A percentile compares a stretch with the other conserved stretches of the same genome.
These are phyloP conservation scores for Drosophila fungiperda DNA, from an alignment of 2,888 invertebrate genomes.

Conservation along the genomic window DNA sequence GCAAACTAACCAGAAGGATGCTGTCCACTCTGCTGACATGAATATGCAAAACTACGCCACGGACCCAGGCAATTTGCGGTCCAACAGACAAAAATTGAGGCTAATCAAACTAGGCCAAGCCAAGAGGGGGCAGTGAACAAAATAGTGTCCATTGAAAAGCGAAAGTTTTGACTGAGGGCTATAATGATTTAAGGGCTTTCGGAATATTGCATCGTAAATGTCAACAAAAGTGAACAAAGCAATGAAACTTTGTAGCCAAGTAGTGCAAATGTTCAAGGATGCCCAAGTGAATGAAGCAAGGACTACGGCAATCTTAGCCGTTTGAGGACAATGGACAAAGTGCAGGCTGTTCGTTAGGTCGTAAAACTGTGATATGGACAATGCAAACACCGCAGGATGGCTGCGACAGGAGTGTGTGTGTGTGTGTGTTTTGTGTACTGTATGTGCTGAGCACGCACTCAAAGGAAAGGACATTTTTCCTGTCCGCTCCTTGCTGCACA, in stretches of 20 bases:
- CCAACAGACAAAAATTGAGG: slow-evolving; percentile 51
- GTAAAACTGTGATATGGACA: slow-evolving; percentile 66
- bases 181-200: slow-evolving; percentile 60
- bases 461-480: slow-evolving; percentile 48
- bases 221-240: slow-evolving; percentile 53
- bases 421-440: background rate
- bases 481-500: slow-evolving; percentile 45
- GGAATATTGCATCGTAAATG: slow-evolving; percentile 72
- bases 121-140: slow-evolving; percentile 5
- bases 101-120: slow-evolving; percentile 71
- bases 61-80: slow-evolving; percentile 31
- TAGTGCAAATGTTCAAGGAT: slow-evolving; percentile 40
- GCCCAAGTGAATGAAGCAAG: slow-evolving; percentile 40
- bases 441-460: slow-evolving; percentile 60
- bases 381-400: slow-evolving; percentile 54
- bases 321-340: slow-evolving; percentile 48
- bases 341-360: slow-evolving; percentile 70
- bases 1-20: background rate
- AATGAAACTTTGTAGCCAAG: slow-evolving; percentile 31
- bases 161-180: slow-evolving; percentile 55
- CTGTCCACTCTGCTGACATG: background rate
- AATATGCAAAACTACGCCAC: slow-evolving; percentile 12
- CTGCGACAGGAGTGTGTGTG: slow-evolving; percentile 13
- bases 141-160: slow-evolving; percentile 21
- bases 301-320: slow-evolving; percentile 32